Evolutionary conservation across 2,888 invertebrate genomes (phyloP).

Genomic region (Pachliopta kotzebuea): DNA sequence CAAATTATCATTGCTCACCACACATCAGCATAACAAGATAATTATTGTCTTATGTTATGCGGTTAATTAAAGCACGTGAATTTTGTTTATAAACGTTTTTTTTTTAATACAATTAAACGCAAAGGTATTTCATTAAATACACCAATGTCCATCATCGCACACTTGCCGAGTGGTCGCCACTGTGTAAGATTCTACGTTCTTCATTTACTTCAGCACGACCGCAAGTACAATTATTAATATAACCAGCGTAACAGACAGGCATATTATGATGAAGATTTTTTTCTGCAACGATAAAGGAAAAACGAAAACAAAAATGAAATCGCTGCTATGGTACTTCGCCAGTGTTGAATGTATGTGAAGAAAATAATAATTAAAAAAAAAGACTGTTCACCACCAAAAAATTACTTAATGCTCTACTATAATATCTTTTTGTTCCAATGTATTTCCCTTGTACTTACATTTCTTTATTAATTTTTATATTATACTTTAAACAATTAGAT

Average conservation of each 20-base stretch:
- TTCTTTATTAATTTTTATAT: too few species aligned
- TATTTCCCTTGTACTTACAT: too few species aligned
- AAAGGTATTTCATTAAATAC: not conserved
- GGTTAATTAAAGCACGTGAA: slow-evolving; percentile 3
- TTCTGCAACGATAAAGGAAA: slow-evolving; percentile 87
- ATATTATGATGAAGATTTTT: slow-evolving; percentile 93
- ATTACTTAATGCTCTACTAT: too few species aligned
- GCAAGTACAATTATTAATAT: slow-evolving; percentile 87
- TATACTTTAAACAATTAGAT: too few species aligned
- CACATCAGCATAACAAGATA: slow-evolving; percentile 4
- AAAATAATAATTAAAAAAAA: too few species aligned
- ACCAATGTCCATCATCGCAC: slow-evolving; percentile 15
- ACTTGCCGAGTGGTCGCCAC: slow-evolving; percentile 9
- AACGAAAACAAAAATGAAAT: slow-evolving; percentile 74
- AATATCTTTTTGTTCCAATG: too few species aligned
- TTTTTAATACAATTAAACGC: not conserved
- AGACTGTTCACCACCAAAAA: too few species aligned
- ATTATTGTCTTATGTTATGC: slow-evolving; percentile 13
- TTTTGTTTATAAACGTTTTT: not conserved
- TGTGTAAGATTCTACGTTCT: slow-evolving; percentile 34
- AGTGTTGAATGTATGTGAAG: too few species aligned
- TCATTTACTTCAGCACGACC: slow-evolving; percentile 53
- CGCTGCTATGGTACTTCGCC: slow-evolving; percentile 19
- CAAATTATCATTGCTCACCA: slow-evolving; percentile 1
- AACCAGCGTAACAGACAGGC: slow-evolving; percentile 88